A percentile compares a stretch with the other conserved stretches of the same genome.
Evolutionary conservation across 1,140 invertebrate species (phyloP).

Genomic region (Elymnias hypermnestra): DNA sequence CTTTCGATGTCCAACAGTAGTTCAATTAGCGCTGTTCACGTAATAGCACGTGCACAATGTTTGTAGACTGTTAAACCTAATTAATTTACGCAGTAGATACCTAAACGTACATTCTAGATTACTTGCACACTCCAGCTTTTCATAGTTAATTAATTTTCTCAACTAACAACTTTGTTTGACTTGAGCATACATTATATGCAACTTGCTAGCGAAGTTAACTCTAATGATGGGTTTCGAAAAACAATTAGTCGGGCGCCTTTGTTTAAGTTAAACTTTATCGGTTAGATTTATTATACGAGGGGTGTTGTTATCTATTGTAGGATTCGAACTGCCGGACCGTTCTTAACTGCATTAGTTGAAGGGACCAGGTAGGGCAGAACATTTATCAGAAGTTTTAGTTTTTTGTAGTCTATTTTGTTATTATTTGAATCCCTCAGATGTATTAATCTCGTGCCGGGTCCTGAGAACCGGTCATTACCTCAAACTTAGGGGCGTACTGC

Average conservation of each 20-base stretch:
- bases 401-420: constrained; percentile 67
- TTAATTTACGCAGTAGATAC: constrained; percentile 27
- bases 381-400: constrained; percentile 68
- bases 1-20: no score
- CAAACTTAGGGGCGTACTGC: constrained; percentile 67
- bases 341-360: constrained; percentile 38
- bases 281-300: constrained; percentile 72
- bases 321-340: constrained; percentile 48
- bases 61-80: constrained; percentile 20
- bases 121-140: constrained; percentile 30
- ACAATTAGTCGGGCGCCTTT: constrained; percentile 65
- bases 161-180: constrained; percentile 41
- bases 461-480: constrained; percentile 62
- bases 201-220: constrained; percentile 33
- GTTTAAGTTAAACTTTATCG: constrained; percentile 60
- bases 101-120: constrained; percentile 19
- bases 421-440: constrained; percentile 63
- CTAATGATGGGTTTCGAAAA: constrained; percentile 58
- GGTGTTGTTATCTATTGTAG: constrained; percentile 52
- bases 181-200: constrained; percentile 23
- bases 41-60: background rate
- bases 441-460: constrained; percentile 68
- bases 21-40: background rate
- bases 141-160: constrained; percentile 40
- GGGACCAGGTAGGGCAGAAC: constrained; percentile 55